Conservation (phyloP, 2,113 vertebrate species). For the Amphiprion ocellaris region DNA sequence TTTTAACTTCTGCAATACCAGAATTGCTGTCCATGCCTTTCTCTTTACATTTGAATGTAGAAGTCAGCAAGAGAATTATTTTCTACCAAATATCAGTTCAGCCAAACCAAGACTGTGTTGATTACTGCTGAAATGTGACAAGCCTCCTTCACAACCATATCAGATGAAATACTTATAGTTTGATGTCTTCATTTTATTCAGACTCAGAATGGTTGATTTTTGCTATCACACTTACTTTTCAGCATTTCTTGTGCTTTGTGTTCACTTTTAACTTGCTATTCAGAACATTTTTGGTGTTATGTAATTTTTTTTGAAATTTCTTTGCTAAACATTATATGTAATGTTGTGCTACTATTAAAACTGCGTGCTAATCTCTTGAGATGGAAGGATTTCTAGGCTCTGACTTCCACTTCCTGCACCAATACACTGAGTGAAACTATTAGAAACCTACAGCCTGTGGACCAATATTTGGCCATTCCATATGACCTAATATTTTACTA, state of each 20-base stretch:
- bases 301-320: background rate
- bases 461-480: background rate
- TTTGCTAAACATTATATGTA: background rate
- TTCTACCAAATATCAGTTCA: background rate
- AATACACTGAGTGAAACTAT: background rate
- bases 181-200: background rate
- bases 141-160: background rate
- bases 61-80: background rate
- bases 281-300: background rate
- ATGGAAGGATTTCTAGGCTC: background rate
- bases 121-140: background rate
- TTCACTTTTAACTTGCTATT: background rate
- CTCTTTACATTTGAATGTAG: background rate
- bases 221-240: background rate
- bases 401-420: background rate
- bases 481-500: background rate
- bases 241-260: too few species aligned
- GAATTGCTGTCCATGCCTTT: background rate
- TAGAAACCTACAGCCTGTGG: background rate
- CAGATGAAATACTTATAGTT: background rate
- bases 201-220: background rate
- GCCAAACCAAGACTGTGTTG: background rate
- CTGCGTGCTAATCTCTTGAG: background rate
- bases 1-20: background rate
- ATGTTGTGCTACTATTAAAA: background rate